phyloP scores from a whole-genome alignment of 2,888 invertebrate genomes.

The Parnassius orleans region DNA sequence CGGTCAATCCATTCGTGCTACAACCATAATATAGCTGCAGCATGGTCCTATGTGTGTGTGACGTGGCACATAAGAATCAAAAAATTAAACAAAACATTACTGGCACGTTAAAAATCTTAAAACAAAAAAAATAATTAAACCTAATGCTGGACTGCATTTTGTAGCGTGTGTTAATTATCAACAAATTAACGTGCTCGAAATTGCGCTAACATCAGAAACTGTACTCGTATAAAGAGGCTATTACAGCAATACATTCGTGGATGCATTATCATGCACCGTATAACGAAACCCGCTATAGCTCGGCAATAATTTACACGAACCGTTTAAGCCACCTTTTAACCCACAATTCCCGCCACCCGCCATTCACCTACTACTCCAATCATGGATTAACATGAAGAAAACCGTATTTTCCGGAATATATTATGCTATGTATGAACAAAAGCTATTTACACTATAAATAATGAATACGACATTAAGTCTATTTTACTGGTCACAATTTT shows the following conservation, averaged over 20 bases:
- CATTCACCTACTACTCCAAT: background rate
- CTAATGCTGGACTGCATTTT: too few species aligned
- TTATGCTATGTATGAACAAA: conserved; percentile 11
- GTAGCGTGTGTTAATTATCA: conserved; percentile 15
- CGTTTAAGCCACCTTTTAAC: conserved; percentile 17
- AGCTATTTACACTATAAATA: conserved; percentile 1
- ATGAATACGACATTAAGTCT: too few species aligned
- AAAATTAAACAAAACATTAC: too few species aligned
- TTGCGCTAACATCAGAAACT: conserved; percentile 20
- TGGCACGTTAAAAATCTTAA: too few species aligned
- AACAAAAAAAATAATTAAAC: too few species aligned
- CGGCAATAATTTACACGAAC: conserved; percentile 14
- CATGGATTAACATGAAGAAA: conserved; percentile 1
- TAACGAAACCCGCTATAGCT: conserved; percentile 3
- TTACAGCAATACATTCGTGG: conserved; percentile 7
- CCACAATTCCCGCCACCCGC: background rate
- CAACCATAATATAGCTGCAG: too few species aligned
- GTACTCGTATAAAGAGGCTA: conserved; percentile 2
- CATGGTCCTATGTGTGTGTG: too few species aligned
- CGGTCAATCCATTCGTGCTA: too few species aligned
- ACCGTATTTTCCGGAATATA: conserved; percentile 17
- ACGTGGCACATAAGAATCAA: too few species aligned
- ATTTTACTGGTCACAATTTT: too few species aligned
- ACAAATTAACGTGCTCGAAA: conserved; percentile 20
- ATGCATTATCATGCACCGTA: conserved; percentile 8